Evolutionary conservation across 2,888 invertebrate species (phyloP), one percentile per base, ranked within the genome.

Genomic region (Cheilosia variabilis): DNA sequence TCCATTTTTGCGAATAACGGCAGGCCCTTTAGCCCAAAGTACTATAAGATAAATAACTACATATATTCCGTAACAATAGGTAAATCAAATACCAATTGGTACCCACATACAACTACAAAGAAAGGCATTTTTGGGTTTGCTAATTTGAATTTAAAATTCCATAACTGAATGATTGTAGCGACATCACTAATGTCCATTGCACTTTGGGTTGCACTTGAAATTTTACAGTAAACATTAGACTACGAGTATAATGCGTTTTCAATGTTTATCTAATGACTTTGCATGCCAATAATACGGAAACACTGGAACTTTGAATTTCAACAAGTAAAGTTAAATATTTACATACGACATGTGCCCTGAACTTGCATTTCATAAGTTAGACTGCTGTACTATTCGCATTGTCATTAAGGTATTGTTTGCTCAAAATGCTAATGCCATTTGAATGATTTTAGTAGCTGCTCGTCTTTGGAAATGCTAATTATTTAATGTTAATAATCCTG

Each of bases 231-330:
- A 58, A 78, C 31, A 53, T n/a, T n/a, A 3, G 27, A 34, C 31
- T 19, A 37, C 13, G 60, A 52, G 53, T 19, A 37, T 37, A 66
- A 52, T 60, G 66, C 37, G 22, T 5, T 13, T 69, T 50, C 41
- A 5, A 52, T 72, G 37, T 60, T 47, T 68, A 22, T 37, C 63
- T 71, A 50, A 66, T 79, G 53, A 15, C 27, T 37, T 63, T 69
- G 58, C 69, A 72, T 58, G 62, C 15, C n/a, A 13, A 22, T 19
- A 22, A 6, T 72, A 15, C 65, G 72, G 72, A 79, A 72, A 60
- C 31, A 47, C 5, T 63, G 57, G 47, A 57, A 65, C 71, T 65
- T 58, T 65, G 17, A 43, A 34, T 58, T 24, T 50, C 2, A 15
- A 31, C 15, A 73, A 73, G 19, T 6, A 19, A 47, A 31, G 34